Percentiles rank a stretch among this genome's conserved stretches.
Evolutionary conservation across 1,140 invertebrate genomes (phyloP).

Genomic region (Ceratina australensis): DNA sequence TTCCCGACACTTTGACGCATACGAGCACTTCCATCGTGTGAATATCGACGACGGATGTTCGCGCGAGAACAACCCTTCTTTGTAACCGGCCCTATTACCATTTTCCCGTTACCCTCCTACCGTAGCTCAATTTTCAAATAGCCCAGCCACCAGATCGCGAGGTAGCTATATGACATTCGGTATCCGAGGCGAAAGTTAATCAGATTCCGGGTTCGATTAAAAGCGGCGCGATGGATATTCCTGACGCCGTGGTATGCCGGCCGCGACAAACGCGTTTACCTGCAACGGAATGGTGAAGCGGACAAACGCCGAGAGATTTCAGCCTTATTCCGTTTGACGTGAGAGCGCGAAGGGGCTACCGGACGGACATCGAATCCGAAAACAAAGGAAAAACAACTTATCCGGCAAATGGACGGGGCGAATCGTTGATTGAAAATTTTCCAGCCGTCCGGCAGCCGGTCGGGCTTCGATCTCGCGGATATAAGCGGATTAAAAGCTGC

Average conservation of each 20-base stretch:
- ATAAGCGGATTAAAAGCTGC: slow-evolving; percentile 42
- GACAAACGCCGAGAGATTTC: slow-evolving; percentile 1
- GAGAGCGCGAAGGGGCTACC: background rate
- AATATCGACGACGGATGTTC: slow-evolving; percentile 14
- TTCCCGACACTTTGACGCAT: slow-evolving; percentile 23
- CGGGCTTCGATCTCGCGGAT: slow-evolving; percentile 16
- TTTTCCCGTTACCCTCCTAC: too few relatives aligned
- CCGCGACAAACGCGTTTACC: background rate
- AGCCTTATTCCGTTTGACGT: background rate
- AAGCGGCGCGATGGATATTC: background rate
- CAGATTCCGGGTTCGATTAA: background rate
- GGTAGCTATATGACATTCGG: background rate
- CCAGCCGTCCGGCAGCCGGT: background rate
- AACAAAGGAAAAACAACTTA: slow-evolving; percentile 44
- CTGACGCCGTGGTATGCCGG: background rate
- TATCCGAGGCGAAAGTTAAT: background rate
- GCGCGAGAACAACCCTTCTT: background rate
- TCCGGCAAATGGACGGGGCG: slow-evolving; percentile 35
- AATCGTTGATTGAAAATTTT: slow-evolving; percentile 40
- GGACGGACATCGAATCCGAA: background rate
- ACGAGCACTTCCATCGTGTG: background rate
- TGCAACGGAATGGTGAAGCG: background rate
- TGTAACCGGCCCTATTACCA: background rate
- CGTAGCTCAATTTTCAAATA: background rate
- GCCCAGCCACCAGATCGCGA: too few relatives aligned